Conservation (phyloP, 2,888 invertebrate species). For the Dysmachus trigonus region DNA sequence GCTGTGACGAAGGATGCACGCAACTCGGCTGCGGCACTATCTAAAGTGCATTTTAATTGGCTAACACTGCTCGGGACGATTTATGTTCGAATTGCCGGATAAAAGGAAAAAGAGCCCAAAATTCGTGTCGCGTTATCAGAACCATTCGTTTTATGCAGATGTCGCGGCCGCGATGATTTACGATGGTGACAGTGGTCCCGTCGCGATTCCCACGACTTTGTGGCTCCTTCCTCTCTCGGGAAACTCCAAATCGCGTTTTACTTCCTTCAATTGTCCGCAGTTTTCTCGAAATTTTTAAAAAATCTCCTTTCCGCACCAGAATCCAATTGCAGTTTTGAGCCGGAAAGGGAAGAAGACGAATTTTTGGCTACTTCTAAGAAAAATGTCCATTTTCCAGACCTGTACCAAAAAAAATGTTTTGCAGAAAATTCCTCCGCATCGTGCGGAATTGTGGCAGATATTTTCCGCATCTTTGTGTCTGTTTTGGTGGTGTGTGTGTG, state of each 20-base stretch:
- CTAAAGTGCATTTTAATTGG: conserved; percentile 34
- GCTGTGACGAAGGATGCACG: background rate
- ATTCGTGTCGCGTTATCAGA: background rate
- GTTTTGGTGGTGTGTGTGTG: background rate
- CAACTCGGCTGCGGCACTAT: background rate
- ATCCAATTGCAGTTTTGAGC: background rate
- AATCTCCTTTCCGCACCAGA: background rate
- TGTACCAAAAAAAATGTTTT: background rate
- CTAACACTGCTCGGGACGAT: background rate
- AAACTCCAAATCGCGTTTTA: background rate
- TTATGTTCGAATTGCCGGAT: background rate
- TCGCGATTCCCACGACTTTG: background rate
- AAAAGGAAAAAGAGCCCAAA: background rate
- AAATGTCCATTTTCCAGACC: background rate
- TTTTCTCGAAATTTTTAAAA: background rate
- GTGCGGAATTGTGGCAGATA: background rate
- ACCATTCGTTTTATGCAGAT: conserved; percentile 8
- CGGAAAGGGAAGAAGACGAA: background rate
- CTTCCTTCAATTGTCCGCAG: background rate
- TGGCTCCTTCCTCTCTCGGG: background rate
- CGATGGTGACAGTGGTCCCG: conserved; percentile 34
- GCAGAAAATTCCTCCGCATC: background rate
- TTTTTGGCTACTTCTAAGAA: background rate
- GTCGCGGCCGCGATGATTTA: conserved; percentile 1
- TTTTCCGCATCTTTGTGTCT: background rate